phyloP scores from a whole-genome alignment of 2,797 vertebrate species.

The Pantherophis vulpinus region DNA sequence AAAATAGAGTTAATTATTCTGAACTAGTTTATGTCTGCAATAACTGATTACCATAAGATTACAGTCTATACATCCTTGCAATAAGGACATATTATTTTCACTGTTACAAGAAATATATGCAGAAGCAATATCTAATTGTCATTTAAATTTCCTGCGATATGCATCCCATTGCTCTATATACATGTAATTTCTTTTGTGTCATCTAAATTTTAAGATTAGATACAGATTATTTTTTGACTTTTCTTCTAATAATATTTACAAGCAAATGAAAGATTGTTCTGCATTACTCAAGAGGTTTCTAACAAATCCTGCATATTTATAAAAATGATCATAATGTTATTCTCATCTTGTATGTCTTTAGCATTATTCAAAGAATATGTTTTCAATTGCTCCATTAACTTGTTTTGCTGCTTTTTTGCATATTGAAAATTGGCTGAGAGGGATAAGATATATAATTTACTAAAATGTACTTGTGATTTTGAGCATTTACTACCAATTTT shows the following conservation, averaged over 20 bases:
- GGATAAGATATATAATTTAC: not conserved
- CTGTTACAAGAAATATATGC: not conserved
- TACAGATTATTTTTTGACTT: not conserved
- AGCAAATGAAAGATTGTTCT: not conserved
- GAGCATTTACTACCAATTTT: not conserved
- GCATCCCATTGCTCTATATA: not conserved
- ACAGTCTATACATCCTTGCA: not conserved
- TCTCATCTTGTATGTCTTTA: rapidly evolving
- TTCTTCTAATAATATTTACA: not conserved
- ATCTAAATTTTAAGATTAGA: not conserved
- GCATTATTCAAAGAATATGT: not conserved
- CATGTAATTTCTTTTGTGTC: not conserved
- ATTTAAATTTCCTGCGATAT: not conserved
- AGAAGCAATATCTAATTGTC: not conserved
- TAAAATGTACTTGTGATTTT: not conserved
- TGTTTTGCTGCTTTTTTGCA: constrained; percentile 60
- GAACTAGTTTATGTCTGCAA: not conserved
- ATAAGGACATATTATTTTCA: not conserved
- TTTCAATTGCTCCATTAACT: constrained; percentile 26
- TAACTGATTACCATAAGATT: not conserved
- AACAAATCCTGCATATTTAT: not conserved
- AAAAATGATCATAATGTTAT: not conserved
- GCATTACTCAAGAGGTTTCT: not conserved
- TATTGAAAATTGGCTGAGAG: constrained; percentile 77
- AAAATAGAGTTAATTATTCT: not conserved